Evolutionary conservation across 2,113 vertebrate genomes (phyloP).

Genomic region (Nannobrachium achirus): DNA sequence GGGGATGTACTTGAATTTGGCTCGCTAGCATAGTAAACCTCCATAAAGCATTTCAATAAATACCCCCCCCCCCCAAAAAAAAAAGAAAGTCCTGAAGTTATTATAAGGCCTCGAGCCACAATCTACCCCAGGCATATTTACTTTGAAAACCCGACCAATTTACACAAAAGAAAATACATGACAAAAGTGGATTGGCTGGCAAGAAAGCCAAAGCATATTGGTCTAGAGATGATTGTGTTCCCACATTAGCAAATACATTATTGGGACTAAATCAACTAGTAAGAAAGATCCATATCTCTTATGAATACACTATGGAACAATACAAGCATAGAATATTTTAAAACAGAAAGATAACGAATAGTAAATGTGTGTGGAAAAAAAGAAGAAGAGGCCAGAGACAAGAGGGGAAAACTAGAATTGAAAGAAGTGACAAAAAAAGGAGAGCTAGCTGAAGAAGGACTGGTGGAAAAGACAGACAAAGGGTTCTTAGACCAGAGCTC

Average conservation of each 20-base stretch:
- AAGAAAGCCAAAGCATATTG: slow-evolving; percentile 24
- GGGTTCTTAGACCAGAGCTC: slow-evolving; percentile 75
- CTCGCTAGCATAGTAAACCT: slow-evolving; percentile 34
- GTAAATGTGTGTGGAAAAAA: slow-evolving; percentile 43
- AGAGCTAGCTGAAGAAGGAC: slow-evolving; percentile 45
- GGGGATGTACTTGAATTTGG: slow-evolving; percentile 48
- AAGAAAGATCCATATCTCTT: slow-evolving; percentile 10
- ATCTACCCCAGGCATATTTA: slow-evolving; percentile 23
- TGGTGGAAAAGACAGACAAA: slow-evolving; percentile 48
- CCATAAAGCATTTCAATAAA: slow-evolving; percentile 48
- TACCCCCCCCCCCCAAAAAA: slow-evolving; percentile 22
- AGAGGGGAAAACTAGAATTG: slow-evolving; percentile 28
- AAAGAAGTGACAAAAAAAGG: slow-evolving; percentile 24
- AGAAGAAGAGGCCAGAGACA: slow-evolving; percentile 30
- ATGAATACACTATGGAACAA: slow-evolving; percentile 20
- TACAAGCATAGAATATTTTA: slow-evolving; percentile 10
- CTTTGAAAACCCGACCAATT: slow-evolving; percentile 22
- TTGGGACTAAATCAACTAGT: neutral
- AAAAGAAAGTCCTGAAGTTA: slow-evolving; percentile 21
- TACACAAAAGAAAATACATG: slow-evolving; percentile 12
- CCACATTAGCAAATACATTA: slow-evolving; percentile 30
- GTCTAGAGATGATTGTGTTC: slow-evolving; percentile 1
- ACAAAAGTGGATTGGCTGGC: slow-evolving; percentile 15
- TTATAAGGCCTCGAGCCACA: slow-evolving; percentile 38
- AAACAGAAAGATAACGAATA: neutral